Conservation (phyloP, 1,140 invertebrate genomes). For the Musca domestica region DNA sequence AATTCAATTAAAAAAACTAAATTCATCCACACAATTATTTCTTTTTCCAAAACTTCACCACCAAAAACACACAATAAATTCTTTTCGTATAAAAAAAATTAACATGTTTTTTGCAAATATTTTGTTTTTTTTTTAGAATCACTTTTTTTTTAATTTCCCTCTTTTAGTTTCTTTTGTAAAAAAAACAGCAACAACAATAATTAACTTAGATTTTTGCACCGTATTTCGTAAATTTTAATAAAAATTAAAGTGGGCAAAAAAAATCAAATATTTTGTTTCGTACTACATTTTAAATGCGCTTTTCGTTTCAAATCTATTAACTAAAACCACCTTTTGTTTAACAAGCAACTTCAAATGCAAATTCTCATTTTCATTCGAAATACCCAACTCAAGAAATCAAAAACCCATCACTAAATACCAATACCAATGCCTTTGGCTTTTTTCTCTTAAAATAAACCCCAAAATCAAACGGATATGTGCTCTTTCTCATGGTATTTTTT, state of each 20-base stretch:
- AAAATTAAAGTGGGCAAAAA: neutral
- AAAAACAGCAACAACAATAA: neutral
- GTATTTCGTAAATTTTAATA: neutral
- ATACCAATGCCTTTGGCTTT: conserved; percentile 50
- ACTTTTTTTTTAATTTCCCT: neutral
- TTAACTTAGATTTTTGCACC: conserved; percentile 5
- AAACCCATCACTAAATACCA: conserved; percentile 26
- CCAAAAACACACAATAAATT: conserved; percentile 5
- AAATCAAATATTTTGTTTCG: neutral
- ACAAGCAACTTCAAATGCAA: conserved; percentile 24
- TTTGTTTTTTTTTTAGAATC: neutral
- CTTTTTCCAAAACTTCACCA: conserved; percentile 2
- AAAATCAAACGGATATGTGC: conserved; percentile 24
- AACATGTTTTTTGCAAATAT: too few relatives aligned
- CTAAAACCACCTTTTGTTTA: neutral
- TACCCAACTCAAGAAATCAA: neutral
- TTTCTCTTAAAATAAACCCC: conserved; percentile 29
- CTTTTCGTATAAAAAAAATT: neutral
- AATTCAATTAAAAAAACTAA: too few relatives aligned
- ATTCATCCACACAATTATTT: neutral
- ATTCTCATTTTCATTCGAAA: conserved; percentile 6
- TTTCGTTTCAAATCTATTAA: neutral
- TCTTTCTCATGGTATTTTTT: conserved; percentile 49
- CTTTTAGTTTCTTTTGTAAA: too few relatives aligned
- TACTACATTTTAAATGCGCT: neutral